phyloP scores from a whole-genome alignment of 2,888 invertebrate species.

The Drosophila paranaensis region DNA sequence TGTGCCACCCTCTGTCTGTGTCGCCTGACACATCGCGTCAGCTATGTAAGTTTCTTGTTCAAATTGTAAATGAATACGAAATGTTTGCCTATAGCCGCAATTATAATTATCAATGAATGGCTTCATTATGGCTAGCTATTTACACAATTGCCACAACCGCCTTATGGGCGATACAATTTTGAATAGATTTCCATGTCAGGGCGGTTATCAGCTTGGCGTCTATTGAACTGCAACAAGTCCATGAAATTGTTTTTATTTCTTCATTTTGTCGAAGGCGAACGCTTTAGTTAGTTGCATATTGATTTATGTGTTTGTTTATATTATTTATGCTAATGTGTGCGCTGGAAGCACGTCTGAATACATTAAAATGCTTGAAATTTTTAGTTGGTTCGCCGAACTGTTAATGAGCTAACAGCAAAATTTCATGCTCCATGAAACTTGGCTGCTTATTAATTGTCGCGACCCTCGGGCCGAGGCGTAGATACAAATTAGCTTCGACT shows the following conservation, averaged over 20 bases:
- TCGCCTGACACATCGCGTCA: constrained; percentile 19
- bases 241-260: constrained; percentile 60
- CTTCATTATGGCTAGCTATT: constrained; percentile 50
- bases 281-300: constrained; percentile 28
- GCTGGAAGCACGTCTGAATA: constrained; percentile 29
- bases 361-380: constrained; percentile 10
- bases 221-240: constrained; percentile 55
- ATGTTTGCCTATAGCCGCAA: constrained; percentile 57
- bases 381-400: constrained; percentile 32
- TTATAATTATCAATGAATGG: constrained; percentile 62
- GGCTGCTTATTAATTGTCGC: constrained; percentile 43
- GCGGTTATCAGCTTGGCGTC: constrained; percentile 25
- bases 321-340: constrained; percentile 52
- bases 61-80: constrained; percentile 48
- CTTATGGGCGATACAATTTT: constrained; percentile 22
- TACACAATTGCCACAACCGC: constrained; percentile 54
- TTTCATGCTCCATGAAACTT: constrained; percentile 44
- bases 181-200: constrained; percentile 12
- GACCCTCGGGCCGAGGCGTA: constrained; percentile 45
- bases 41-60: constrained; percentile 45
- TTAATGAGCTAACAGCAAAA: constrained; percentile 56
- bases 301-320: constrained; percentile 51
- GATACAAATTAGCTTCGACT: constrained; percentile 48
- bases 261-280: constrained; percentile 31
- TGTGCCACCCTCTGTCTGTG: neutral